These are phyloP conservation scores for Agonopterix arenella DNA, from an alignment of 2,888 invertebrate species.

Conservation along the genomic window DNA sequence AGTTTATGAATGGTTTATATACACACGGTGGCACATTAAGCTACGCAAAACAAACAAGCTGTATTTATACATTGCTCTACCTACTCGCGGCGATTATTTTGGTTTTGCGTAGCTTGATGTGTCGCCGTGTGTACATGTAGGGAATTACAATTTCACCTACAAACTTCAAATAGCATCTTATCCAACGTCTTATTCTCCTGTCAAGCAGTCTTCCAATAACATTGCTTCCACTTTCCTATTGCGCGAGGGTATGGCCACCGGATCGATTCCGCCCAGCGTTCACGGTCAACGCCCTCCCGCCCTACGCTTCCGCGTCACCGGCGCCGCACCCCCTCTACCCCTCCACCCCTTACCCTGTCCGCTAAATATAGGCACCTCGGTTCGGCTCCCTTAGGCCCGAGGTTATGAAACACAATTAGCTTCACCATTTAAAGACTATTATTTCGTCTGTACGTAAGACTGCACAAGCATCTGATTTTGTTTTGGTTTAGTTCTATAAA, in stretches of 20 bases:
- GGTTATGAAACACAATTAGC: slow-evolving; percentile 71
- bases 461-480: background rate
- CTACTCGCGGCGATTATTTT: too few species aligned
- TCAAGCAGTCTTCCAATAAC: too few species aligned
- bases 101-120: too few species aligned
- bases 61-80: too few species aligned
- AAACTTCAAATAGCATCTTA: too few species aligned
- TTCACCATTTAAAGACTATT: slow-evolving; percentile 57
- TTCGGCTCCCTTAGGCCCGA: slow-evolving; percentile 55
- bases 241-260: slow-evolving; percentile 72
- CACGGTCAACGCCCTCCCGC: slow-evolving; percentile 77
- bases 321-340: slow-evolving; percentile 24
- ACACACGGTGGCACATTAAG: too few species aligned
- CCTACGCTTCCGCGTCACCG: slow-evolving; percentile 72
- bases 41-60: too few species aligned
- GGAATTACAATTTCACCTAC: too few species aligned
- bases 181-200: too few species aligned
- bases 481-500: background rate
- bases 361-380: slow-evolving; percentile 58
- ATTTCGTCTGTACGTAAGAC: slow-evolving; percentile 25
- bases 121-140: too few species aligned
- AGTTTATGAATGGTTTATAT: too few species aligned
- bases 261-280: slow-evolving; percentile 73
- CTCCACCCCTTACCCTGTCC: slow-evolving; percentile 20
- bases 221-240: slow-evolving; percentile 53